Percentiles rank a stretch among this genome's conserved stretches.
These are phyloP conservation scores for Platycercus adscitus DNA, from an alignment of 2,113 vertebrate species.

Conservation along the genomic window DNA sequence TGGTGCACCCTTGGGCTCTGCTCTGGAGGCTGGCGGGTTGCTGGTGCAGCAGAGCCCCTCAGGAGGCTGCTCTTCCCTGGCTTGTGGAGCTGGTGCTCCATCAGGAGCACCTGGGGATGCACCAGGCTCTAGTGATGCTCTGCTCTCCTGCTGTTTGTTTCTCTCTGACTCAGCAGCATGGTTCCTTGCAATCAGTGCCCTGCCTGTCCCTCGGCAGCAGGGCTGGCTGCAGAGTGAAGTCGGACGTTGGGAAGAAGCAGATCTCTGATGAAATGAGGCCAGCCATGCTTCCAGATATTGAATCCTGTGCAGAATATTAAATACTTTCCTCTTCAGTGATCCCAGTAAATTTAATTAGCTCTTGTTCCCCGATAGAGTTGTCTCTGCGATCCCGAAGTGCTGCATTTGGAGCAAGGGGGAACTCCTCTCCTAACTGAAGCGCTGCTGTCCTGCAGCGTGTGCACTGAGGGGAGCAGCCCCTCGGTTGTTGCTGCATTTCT, in stretches of 20 bases:
- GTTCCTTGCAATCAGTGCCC: background rate
- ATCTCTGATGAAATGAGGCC: constrained; percentile 5
- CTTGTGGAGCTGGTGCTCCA: background rate
- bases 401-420: constrained; percentile 27
- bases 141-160: background rate
- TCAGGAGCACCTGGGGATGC: background rate
- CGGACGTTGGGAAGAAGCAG: background rate
- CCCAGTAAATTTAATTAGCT: constrained; percentile 85
- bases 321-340: constrained; percentile 83
- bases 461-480: fast-evolving
- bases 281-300: constrained; percentile 61
- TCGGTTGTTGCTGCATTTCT: fast-evolving
- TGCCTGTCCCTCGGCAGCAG: background rate
- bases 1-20: fast-evolving
- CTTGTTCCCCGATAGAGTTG: constrained; percentile 76
- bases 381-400: constrained; percentile 45
- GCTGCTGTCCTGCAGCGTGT: background rate
- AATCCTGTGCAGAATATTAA: constrained; percentile 80
- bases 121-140: fast-evolving
- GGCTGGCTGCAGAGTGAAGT: background rate
- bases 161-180: fast-evolving
- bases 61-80: background rate
- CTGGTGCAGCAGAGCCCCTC: background rate
- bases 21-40: background rate
- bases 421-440: background rate